Percentiles rank a stretch among this genome's conserved stretches.
Conservation (phyloP, 2,888 invertebrate species). For the Helleia helle region DNA sequence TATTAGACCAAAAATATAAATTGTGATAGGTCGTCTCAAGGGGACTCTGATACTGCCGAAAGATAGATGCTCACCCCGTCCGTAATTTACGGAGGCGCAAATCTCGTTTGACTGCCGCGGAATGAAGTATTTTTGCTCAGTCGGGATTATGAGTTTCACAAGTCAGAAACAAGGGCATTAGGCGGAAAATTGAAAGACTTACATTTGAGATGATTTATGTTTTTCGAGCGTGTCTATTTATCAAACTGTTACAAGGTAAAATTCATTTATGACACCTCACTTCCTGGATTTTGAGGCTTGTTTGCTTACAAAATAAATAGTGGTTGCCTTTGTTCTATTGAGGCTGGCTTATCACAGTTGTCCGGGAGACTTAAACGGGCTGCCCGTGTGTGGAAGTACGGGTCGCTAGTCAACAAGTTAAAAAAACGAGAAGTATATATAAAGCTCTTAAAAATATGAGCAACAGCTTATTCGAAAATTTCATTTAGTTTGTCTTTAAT, state of each 20-base stretch:
- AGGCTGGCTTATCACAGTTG: too few relatives aligned
- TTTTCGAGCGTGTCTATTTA: slow-evolving; percentile 15
- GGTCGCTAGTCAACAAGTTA: too few relatives aligned
- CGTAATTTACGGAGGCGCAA: slow-evolving; percentile 24
- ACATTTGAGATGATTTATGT: slow-evolving; percentile 30
- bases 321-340: too few relatives aligned
- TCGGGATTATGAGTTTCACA: slow-evolving; percentile 20
- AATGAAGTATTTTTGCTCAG: slow-evolving; percentile 15
- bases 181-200: slow-evolving; percentile 31
- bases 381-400: too few relatives aligned
- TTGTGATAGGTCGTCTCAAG: slow-evolving; percentile 2
- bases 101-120: slow-evolving; percentile 20
- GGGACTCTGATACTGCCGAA: slow-evolving; percentile 16
- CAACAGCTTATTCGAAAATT: too few relatives aligned
- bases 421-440: too few relatives aligned
- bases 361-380: too few relatives aligned
- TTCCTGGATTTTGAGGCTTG: not conserved
- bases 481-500: too few relatives aligned
- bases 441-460: too few relatives aligned
- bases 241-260: slow-evolving; percentile 8
- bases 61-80: slow-evolving; percentile 22
- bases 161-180: slow-evolving; percentile 28
- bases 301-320: not conserved
- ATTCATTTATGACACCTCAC: not conserved
- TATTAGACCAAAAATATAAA: not conserved